Conservation (phyloP, 1,140 invertebrate species). For the Formica exsecta region DNA sequence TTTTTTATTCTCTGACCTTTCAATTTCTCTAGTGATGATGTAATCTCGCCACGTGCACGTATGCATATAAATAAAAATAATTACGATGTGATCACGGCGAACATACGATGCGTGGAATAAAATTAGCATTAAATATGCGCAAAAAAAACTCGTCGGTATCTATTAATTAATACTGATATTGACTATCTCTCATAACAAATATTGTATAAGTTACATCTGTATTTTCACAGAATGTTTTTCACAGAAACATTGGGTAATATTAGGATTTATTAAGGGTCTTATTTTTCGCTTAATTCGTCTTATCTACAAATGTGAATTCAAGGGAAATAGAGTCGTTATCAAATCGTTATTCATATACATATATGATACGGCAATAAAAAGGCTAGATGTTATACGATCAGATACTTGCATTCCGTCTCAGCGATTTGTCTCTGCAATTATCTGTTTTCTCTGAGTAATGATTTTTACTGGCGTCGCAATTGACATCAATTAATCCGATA, state of each 20-base stretch:
- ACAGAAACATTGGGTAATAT: background rate
- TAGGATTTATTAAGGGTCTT: background rate
- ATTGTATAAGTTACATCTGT: background rate
- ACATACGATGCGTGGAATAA: background rate
- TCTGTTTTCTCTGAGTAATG: background rate
- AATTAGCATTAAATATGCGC: background rate
- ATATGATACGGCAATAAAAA: background rate
- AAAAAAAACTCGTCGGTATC: background rate
- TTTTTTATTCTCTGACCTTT: constrained; percentile 53
- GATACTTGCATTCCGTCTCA: background rate
- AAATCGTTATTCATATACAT: background rate
- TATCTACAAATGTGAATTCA: background rate
- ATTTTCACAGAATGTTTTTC: too few species aligned
- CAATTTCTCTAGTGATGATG: constrained; percentile 38
- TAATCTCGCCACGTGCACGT: constrained; percentile 24
- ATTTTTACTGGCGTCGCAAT: constrained; percentile 15
- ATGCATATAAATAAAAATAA: constrained; percentile 42
- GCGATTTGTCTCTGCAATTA: background rate
- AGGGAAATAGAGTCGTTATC: background rate
- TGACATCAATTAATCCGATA: constrained; percentile 21
- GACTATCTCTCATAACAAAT: background rate
- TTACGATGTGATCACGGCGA: constrained; percentile 26
- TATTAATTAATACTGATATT: constrained; percentile 17
- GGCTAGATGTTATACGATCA: background rate
- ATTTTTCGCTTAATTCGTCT: background rate